Percentiles rank a stretch among this genome's conserved stretches.
These are phyloP conservation scores for Idaea dimidiata DNA, from an alignment of 2,888 invertebrate genomes.

Conservation along the genomic window DNA sequence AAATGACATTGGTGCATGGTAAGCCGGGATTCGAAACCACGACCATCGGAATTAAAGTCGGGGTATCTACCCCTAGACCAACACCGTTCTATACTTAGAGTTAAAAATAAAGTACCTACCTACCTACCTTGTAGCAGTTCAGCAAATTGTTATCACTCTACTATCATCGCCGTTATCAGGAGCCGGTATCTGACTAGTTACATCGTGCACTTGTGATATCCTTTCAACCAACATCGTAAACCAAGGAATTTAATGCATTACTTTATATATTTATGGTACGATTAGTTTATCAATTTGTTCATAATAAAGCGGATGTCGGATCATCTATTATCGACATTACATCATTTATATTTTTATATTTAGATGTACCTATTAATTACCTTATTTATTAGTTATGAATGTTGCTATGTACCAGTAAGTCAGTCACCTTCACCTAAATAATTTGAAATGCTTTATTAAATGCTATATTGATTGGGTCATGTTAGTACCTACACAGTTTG, in stretches of 20 bases:
- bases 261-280: not conserved
- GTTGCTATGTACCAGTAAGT: too few relatives aligned
- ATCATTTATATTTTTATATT: not conserved
- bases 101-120: not conserved
- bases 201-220: not conserved
- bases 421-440: too few relatives aligned
- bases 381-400: too few relatives aligned
- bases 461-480: too few relatives aligned
- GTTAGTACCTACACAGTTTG: too few relatives aligned
- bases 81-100: too few relatives aligned
- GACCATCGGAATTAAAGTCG: too few relatives aligned
- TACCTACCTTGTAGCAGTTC: not conserved
- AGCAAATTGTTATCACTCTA: not conserved
- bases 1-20: too few relatives aligned
- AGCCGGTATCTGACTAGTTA: not conserved
- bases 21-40: too few relatives aligned
- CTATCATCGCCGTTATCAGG: not conserved
- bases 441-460: too few relatives aligned
- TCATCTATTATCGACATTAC: not conserved
- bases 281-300: not conserved
- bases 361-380: not conserved
- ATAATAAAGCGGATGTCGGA: not conserved
- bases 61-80: too few relatives aligned
- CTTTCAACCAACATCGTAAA: not conserved
- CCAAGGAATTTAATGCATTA: not conserved